phyloP scores from a whole-genome alignment of 2,113 vertebrate genomes.

The Cisticola juncidis region DNA sequence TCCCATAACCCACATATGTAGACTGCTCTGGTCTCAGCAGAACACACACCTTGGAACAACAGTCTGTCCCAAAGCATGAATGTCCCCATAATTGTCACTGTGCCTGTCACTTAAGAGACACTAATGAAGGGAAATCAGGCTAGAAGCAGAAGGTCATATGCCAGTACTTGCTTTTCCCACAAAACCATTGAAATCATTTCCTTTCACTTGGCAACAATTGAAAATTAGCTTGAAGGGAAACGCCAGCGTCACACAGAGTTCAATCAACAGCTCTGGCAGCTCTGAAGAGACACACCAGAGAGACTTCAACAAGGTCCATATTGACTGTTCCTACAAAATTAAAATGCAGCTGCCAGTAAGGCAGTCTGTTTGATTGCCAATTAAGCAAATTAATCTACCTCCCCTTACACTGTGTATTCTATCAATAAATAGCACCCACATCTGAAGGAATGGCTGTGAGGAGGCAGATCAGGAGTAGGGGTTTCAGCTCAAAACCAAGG shows the following conservation, averaged over 20 bases:
- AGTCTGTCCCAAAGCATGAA: not conserved
- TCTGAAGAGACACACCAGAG: not conserved
- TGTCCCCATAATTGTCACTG: not conserved
- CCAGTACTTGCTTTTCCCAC: not conserved
- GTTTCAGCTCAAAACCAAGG: not conserved
- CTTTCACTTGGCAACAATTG: not conserved
- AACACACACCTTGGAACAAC: not conserved
- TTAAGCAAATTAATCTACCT: not conserved
- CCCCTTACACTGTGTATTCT: not conserved
- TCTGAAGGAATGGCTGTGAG: not conserved
- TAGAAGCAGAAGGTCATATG: not conserved
- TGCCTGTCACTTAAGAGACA: not conserved
- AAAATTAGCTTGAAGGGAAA: conserved; percentile 2
- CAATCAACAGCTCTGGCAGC: not conserved
- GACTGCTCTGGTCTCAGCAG: not conserved
- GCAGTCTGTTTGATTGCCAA: not conserved
- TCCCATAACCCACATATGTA: not conserved
- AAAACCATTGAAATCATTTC: not conserved
- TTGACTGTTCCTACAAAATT: not conserved
- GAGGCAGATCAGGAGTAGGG: not conserved
- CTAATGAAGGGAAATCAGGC: not conserved
- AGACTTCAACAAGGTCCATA: not conserved
- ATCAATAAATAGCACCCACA: not conserved
- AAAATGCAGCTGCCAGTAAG: not conserved
- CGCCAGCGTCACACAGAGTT: not conserved